These are phyloP conservation scores for Circaetus gallicus DNA, from an alignment of 2,113 vertebrate species.

Conservation along the genomic window DNA sequence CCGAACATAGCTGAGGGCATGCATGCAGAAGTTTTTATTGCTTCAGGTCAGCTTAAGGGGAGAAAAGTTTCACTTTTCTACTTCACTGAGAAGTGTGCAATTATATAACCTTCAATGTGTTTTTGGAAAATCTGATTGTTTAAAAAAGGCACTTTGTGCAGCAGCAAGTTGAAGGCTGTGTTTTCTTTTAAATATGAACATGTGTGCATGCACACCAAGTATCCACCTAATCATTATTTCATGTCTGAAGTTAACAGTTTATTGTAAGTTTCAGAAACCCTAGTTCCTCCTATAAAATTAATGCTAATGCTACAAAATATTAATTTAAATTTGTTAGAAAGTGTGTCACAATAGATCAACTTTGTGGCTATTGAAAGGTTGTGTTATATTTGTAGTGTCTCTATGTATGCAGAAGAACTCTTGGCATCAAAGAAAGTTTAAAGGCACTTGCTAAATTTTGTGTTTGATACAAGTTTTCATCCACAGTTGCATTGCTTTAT, in stretches of 20 bases:
- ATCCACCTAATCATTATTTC: neutral
- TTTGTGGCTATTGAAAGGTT: neutral
- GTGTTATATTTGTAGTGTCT: neutral
- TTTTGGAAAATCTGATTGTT: constrained; percentile 14
- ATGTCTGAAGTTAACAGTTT: neutral
- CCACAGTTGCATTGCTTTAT: neutral
- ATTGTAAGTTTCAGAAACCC: neutral
- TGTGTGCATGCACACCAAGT: neutral
- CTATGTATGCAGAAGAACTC: neutral
- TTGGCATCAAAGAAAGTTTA: neutral
- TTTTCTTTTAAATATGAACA: neutral
- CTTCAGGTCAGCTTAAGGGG: constrained; percentile 51
- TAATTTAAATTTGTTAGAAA: neutral
- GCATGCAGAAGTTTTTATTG: constrained; percentile 67
- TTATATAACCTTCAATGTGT: neutral
- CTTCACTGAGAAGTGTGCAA: constrained; percentile 46
- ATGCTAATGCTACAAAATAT: neutral
- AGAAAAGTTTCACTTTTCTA: constrained; percentile 25
- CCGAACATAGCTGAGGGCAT: constrained; percentile 64
- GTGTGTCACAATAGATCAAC: neutral
- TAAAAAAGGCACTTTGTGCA: neutral
- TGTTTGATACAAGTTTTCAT: neutral
- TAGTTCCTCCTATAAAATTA: neutral
- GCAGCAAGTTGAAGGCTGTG: neutral
- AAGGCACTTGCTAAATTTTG: neutral